Evolutionary conservation across 2,113 vertebrate species (phyloP).

Genomic region (Hydropotes inermis): DNA sequence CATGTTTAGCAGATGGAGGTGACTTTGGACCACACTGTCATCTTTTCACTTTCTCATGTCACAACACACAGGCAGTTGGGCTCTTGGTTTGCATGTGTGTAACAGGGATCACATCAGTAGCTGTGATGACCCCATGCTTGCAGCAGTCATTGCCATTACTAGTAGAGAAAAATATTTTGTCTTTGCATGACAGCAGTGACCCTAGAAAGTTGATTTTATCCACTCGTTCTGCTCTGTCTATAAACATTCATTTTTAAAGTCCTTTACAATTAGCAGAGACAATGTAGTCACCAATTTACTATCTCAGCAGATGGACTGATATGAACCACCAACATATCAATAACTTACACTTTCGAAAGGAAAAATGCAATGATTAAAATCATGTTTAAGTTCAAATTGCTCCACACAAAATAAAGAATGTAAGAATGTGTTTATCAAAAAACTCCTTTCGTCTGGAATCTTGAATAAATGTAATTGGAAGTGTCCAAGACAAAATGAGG

Average conservation of each 20-base stretch:
- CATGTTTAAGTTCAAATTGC: neutral
- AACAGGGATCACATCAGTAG: rapidly evolving
- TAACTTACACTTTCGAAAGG: neutral
- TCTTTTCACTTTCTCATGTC: neutral
- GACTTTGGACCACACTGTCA: too few relatives aligned
- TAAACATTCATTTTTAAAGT: neutral
- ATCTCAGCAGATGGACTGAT: neutral
- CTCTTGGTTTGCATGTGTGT: rapidly evolving
- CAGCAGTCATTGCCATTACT: neutral
- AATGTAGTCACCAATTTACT: neutral
- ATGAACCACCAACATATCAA: neutral
- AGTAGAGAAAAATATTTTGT: neutral
- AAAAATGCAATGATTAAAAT: neutral
- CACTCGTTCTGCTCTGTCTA: neutral
- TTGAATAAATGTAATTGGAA: neutral
- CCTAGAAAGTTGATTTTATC: neutral
- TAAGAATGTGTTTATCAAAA: neutral
- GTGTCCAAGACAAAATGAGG: neutral
- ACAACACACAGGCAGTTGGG: neutral
- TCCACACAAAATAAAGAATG: neutral
- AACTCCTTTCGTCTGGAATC: neutral
- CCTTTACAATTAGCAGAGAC: neutral
- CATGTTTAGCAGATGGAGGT: neutral
- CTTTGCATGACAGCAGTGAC: neutral
- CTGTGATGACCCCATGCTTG: rapidly evolving